These are phyloP conservation scores for Chauna torquata DNA, from an alignment of 2,113 vertebrate genomes.

Conservation along the genomic window DNA sequence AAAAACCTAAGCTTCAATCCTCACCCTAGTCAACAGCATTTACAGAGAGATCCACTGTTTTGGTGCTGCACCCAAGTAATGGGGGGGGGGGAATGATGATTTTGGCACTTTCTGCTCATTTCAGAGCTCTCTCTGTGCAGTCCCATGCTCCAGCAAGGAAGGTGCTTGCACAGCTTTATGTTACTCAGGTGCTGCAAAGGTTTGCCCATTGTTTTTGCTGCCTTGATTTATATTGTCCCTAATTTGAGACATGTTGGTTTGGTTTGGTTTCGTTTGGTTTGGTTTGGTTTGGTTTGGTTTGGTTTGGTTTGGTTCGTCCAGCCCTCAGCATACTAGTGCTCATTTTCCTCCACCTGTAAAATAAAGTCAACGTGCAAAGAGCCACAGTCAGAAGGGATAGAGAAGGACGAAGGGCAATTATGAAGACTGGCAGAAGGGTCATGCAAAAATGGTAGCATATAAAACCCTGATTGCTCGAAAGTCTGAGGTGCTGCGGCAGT, in stretches of 20 bases:
- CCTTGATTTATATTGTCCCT: not conserved
- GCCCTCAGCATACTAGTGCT: not conserved
- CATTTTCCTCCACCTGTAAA: not conserved
- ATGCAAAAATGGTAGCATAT: not conserved
- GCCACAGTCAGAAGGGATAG: not conserved
- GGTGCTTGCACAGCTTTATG: not conserved
- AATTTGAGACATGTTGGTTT: not conserved
- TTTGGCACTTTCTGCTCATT: not conserved
- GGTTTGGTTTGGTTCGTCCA: not conserved
- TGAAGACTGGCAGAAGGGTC: not conserved
- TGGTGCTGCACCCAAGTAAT: not conserved
- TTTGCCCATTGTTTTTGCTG: not conserved
- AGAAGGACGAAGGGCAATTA: not conserved
- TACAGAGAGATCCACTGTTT: not conserved
- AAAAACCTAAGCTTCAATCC: not conserved
- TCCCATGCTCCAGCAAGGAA: not conserved
- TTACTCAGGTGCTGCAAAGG: not conserved
- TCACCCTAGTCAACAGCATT: not conserved
- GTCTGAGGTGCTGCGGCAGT: not conserved
- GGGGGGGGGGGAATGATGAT: not conserved
- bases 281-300: not conserved
- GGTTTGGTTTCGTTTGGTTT: not conserved
- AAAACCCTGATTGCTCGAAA: not conserved
- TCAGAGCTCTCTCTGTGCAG: not conserved
- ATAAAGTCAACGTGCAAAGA: not conserved